These are phyloP conservation scores for Priocnemis perturbator DNA, from an alignment of 2,888 invertebrate genomes.

Conservation along the genomic window DNA sequence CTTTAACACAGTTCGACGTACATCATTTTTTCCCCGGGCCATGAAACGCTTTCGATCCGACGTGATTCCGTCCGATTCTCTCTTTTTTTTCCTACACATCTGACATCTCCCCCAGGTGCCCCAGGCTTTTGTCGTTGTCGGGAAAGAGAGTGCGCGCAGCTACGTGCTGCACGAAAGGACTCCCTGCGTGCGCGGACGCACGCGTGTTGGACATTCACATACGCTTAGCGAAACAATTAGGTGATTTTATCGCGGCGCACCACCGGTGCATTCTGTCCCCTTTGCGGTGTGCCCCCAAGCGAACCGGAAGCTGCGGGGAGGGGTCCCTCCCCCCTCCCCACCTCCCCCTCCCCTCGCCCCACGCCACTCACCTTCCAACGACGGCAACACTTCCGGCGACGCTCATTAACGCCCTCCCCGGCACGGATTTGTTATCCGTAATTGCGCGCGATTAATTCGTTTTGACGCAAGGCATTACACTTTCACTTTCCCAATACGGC, in stretches of 20 bases:
- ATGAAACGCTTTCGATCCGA: no score
- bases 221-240: constrained; percentile 75
- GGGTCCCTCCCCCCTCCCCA: constrained; percentile 21
- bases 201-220: constrained; percentile 71
- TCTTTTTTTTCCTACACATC: not conserved
- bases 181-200: constrained; percentile 33
- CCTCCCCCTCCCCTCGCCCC: constrained; percentile 21
- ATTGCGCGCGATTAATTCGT: constrained; percentile 70
- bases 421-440: constrained; percentile 73
- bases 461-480: constrained; percentile 53
- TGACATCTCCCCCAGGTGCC: no score
- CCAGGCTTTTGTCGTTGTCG: no score
- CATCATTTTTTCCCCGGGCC: no score
- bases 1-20: no score
- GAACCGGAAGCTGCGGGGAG: constrained; percentile 69
- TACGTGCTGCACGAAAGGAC: constrained; percentile 46
- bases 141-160: no score
- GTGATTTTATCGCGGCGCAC: constrained; percentile 72
- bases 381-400: constrained; percentile 68
- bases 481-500: constrained; percentile 11
- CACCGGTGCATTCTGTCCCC: constrained; percentile 68
- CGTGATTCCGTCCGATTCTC: not conserved
- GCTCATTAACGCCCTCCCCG: constrained; percentile 72
- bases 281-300: constrained; percentile 66
- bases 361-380: constrained; percentile 11